Conservation (phyloP, 2,888 invertebrate genomes). For the Drosophila melanocephala region DNA sequence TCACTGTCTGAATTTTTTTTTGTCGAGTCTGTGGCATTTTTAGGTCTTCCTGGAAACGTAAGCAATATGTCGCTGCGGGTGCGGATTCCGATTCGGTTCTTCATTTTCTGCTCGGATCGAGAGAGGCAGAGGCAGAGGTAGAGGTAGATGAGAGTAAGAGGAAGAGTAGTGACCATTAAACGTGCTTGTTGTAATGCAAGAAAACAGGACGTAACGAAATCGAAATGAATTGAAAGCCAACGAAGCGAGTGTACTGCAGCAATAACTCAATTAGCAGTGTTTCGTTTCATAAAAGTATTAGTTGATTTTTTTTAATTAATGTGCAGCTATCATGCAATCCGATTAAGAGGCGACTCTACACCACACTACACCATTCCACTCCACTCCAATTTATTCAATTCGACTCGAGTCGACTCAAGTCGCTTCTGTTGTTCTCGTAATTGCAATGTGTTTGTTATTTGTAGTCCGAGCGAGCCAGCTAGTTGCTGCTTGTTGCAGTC, state of each 20-base stretch:
- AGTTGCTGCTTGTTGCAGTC: slow-evolving; percentile 41
- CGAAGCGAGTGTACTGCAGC: slow-evolving; percentile 67
- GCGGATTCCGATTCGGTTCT: slow-evolving; percentile 43
- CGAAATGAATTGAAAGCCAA: slow-evolving; percentile 55
- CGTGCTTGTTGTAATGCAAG: slow-evolving; percentile 47
- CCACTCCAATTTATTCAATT: background rate
- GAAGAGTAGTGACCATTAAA: slow-evolving; percentile 63
- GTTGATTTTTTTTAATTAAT: slow-evolving; percentile 81
- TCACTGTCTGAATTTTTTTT: slow-evolving; percentile 46
- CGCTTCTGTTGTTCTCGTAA: slow-evolving; percentile 50
- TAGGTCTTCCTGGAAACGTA: slow-evolving; percentile 77
- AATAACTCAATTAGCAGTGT: slow-evolving; percentile 83
- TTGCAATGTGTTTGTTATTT: slow-evolving; percentile 81
- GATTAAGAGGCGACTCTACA: slow-evolving; percentile 70
- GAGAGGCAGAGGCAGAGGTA: background rate
- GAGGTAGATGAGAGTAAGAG: slow-evolving; percentile 1
- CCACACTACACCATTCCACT: slow-evolving; percentile 14
- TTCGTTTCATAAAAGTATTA: slow-evolving; percentile 83
- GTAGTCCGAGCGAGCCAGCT: slow-evolving; percentile 62
- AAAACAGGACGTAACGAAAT: slow-evolving; percentile 21
- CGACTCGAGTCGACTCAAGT: slow-evolving; percentile 18
- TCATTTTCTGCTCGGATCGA: slow-evolving; percentile 20
- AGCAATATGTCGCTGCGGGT: slow-evolving; percentile 68
- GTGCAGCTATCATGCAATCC: slow-evolving; percentile 83
- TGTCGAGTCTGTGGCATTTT: slow-evolving; percentile 60